Evolutionary conservation across 2,113 vertebrate genomes (phyloP).

Genomic region (Phocoena sinus): DNA sequence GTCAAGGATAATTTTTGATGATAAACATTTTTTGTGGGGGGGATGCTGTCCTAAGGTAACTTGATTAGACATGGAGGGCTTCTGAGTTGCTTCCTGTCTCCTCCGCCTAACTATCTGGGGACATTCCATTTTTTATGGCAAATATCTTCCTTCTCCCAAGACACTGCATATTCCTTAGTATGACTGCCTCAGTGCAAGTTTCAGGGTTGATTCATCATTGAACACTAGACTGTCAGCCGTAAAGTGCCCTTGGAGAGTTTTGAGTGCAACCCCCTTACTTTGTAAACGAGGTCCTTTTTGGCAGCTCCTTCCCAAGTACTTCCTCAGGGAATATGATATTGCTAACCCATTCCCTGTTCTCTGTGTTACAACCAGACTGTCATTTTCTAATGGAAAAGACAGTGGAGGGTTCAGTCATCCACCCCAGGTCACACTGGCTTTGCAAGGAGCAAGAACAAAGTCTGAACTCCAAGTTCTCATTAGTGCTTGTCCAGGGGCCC

Average conservation of each 20-base stretch:
- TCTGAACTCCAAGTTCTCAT: not conserved
- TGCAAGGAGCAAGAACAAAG: not conserved
- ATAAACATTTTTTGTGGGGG: not conserved
- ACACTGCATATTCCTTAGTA: not conserved
- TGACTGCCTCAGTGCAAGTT: not conserved
- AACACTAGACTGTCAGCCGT: not conserved
- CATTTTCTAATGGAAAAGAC: not conserved
- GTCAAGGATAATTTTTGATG: not conserved
- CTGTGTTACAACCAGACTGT: not conserved
- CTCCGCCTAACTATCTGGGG: not conserved
- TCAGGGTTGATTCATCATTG: not conserved
- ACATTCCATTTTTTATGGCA: constrained; percentile 9
- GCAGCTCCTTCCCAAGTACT: not conserved
- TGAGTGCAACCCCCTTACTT: not conserved
- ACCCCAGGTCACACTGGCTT: not conserved
- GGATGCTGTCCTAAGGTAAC: not conserved
- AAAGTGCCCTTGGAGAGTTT: not conserved
- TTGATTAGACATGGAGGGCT: not conserved
- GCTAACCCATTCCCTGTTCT: not conserved
- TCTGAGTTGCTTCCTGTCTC: not conserved
- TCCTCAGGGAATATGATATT: not conserved
- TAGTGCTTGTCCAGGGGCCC: constrained; percentile 15
- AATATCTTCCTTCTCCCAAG: not conserved
- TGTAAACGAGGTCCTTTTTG: not conserved
- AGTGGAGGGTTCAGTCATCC: not conserved